Percentiles rank a stretch among this genome's conserved stretches.
Conservation (phyloP, 2,113 vertebrate species). For the Noturus placidus region DNA sequence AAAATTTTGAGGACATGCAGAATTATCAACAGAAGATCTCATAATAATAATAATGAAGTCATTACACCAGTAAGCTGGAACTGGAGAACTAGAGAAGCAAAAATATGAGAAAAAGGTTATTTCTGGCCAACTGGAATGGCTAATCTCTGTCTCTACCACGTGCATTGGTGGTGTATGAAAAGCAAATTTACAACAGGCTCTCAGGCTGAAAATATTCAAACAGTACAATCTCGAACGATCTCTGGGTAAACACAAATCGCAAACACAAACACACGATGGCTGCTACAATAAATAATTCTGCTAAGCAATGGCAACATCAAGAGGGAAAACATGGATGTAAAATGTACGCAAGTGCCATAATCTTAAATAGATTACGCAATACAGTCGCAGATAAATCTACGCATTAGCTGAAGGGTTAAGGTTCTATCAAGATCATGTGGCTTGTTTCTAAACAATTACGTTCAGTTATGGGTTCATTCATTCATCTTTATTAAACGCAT, state of each 20-base stretch:
- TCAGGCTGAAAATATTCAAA: constrained; percentile 35
- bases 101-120: constrained; percentile 1
- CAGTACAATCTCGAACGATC: constrained; percentile 30
- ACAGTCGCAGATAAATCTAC: not conserved
- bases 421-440: not conserved
- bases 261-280: constrained; percentile 31
- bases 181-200: constrained; percentile 32
- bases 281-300: not conserved
- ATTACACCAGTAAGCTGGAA: not conserved
- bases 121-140: constrained; percentile 9
- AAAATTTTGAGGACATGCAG: not conserved
- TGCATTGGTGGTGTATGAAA: constrained; percentile 5
- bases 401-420: not conserved
- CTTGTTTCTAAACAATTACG: not conserved
- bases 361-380: not conserved
- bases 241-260: constrained; percentile 16
- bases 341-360: not conserved
- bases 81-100: not conserved
- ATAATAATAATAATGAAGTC: not conserved
- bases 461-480: not conserved
- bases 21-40: not conserved
- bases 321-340: not conserved
- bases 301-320: not conserved
- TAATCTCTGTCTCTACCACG: not conserved
- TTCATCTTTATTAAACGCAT: not conserved